Base-by-base conservation (phyloP, 1,140 invertebrate species). In the Aporrectodea caliginosa region DNA sequence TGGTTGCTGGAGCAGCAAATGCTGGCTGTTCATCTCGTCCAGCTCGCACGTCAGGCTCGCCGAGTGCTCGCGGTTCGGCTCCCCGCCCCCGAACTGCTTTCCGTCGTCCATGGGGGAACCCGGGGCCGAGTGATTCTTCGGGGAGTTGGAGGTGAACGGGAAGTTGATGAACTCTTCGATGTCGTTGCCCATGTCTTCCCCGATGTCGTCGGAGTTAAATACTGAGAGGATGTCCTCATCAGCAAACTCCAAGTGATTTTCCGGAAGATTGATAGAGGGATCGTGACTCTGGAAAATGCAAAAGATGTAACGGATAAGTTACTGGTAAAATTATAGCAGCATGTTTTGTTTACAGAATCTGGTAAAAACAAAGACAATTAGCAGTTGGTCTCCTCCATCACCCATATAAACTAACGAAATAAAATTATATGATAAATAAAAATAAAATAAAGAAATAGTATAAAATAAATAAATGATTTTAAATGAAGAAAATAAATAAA, bases 1-100 rank as follows among this genome's bases (percentile, higher is more conserved):
- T 0, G 98, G 98, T 89, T 99, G 98, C 88, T 99, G 97, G 75
- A 98, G 90, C 33, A 58, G 22, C 6, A 99, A 89, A 16, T 94
- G 87, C 30, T 81, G 80, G 34, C 58, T 73, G 75, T 76, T 76
- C 16, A 78, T 74, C 69, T 88, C 87, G 76, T 89, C 87, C 73
- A 88, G 87, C 34, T 73, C 69, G 34, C 33, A 79, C 73, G 69
- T 29, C 29, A 34, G 43, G 30, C 35, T 33, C n/a, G 69, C 68
- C 32, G 69, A 78, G 78, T 82, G 72, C 80, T 75, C 34, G 90
- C 43, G 6, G 43, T 58, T 58, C 22, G 22, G 43, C 22, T 58
- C 43, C 6, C 43, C 43, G 6, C 43, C 43, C 6, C 6, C 43
- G 22, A 58, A 58, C 6, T 58, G 86, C 87, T 79, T 88, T 58